These are phyloP conservation scores for Aspidapion aeneum DNA, from an alignment of 2,888 invertebrate species.

Conservation along the genomic window DNA sequence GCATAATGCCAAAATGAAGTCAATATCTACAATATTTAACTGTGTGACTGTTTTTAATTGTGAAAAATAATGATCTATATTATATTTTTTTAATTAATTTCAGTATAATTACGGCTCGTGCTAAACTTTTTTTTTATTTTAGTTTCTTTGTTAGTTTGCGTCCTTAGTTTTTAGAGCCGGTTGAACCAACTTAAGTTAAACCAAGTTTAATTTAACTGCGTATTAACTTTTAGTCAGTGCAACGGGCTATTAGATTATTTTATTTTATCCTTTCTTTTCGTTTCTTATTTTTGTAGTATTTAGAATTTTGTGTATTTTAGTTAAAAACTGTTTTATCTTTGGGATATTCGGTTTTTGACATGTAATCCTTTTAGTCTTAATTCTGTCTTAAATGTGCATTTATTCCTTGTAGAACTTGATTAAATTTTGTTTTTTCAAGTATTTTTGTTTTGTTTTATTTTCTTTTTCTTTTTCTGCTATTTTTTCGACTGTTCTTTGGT, in stretches of 20 bases:
- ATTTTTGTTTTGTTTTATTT: slow-evolving; percentile 32
- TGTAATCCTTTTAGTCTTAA: slow-evolving; percentile 26
- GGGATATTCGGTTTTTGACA: not conserved
- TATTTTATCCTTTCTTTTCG: slow-evolving; percentile 14
- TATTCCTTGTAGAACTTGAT: slow-evolving; percentile 33
- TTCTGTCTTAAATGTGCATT: slow-evolving; percentile 33
- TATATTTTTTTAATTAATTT: slow-evolving; percentile 44
- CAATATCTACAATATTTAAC: slow-evolving; percentile 54
- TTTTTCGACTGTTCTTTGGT: slow-evolving; percentile 25
- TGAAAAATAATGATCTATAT: slow-evolving; percentile 37
- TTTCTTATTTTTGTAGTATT: slow-evolving; percentile 14
- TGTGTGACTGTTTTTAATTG: slow-evolving; percentile 49
- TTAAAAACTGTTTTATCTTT: slow-evolving; percentile 29
- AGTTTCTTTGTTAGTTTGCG: slow-evolving; percentile 27
- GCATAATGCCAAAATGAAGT: slow-evolving; percentile 62
- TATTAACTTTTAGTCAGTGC: not conserved
- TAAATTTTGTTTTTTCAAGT: slow-evolving; percentile 38
- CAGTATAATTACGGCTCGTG: slow-evolving; percentile 26
- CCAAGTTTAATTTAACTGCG: not conserved
- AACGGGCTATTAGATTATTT: slow-evolving; percentile 6
- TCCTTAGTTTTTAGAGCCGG: slow-evolving; percentile 24
- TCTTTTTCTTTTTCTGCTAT: slow-evolving; percentile 28
- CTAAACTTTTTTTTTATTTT: not conserved
- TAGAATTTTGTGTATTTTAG: slow-evolving; percentile 18
- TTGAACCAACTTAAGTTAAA: slow-evolving; percentile 11